Conservation (phyloP, 1,140 invertebrate genomes). For the Conopomorpha cramerella region DNA sequence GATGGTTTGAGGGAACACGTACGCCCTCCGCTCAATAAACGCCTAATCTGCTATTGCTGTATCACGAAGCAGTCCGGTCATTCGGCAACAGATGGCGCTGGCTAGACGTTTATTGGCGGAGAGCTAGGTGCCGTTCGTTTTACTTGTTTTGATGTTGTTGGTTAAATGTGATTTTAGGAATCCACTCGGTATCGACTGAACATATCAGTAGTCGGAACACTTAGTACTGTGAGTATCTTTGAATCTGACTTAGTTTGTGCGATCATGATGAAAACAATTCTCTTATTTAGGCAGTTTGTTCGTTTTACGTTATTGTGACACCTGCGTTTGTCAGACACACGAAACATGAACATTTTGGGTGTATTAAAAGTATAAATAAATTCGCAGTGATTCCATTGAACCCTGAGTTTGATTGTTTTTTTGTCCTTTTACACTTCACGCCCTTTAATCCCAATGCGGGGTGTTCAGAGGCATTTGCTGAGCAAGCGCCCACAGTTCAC, state of each 20-base stretch:
- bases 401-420: conserved; percentile 32
- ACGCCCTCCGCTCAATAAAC: too few relatives aligned
- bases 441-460: too few relatives aligned
- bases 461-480: too few relatives aligned
- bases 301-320: conserved; percentile 27
- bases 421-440: neutral
- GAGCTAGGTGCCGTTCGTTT: too few relatives aligned
- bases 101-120: too few relatives aligned
- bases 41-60: too few relatives aligned
- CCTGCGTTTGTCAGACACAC: conserved; percentile 35
- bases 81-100: too few relatives aligned
- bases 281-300: conserved; percentile 11
- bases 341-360: conserved; percentile 40
- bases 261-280: conserved; percentile 19
- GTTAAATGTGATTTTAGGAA: conserved; percentile 54
- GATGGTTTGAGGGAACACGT: conserved; percentile 2
- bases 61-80: too few relatives aligned
- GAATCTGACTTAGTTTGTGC: conserved; percentile 35
- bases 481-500: too few relatives aligned
- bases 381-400: conserved; percentile 59
- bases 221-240: conserved; percentile 58
- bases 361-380: conserved; percentile 57
- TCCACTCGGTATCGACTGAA: conserved; percentile 38
- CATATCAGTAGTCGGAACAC: conserved; percentile 48
- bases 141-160: conserved; percentile 59